phyloP scores from a whole-genome alignment of 2,888 invertebrate genomes.

The Penaeus monodon region DNA sequence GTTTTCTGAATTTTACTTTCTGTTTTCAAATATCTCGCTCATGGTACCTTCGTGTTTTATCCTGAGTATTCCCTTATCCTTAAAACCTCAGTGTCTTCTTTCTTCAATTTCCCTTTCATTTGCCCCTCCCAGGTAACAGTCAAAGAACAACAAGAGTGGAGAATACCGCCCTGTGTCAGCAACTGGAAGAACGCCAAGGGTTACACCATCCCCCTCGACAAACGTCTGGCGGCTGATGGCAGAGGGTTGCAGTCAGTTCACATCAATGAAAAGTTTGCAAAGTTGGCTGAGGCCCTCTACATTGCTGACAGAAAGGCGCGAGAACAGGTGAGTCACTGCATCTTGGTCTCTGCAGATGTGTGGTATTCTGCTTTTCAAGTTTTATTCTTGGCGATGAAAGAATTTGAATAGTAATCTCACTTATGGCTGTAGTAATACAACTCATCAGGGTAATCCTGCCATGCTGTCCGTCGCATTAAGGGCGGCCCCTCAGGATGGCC shows the following conservation, averaged over 20 bases:
- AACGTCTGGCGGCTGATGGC: constrained; percentile 97
- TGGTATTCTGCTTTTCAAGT: too few relatives aligned
- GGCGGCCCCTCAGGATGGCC: not conserved
- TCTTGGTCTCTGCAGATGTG: not conserved
- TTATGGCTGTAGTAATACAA: too few relatives aligned
- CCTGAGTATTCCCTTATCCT: not conserved
- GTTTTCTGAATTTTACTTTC: not conserved
- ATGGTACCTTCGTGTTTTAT: not conserved
- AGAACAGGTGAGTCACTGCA: constrained; percentile 50
- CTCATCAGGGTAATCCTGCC: too few relatives aligned
- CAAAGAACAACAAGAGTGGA: constrained; percentile 99
- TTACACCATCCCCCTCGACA: constrained; percentile 97
- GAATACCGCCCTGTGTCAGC: constrained; percentile 97
- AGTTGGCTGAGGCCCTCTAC: constrained; percentile 95
- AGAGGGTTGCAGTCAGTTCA: constrained; percentile 96
- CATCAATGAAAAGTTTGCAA: constrained; percentile 99
- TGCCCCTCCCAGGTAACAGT: constrained; percentile 78
- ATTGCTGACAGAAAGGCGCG: constrained; percentile 91
- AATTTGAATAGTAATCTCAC: too few relatives aligned
- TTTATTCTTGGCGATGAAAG: too few relatives aligned
- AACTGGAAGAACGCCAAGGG: constrained; percentile 99
- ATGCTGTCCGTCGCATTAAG: too few relatives aligned
- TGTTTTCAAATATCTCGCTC: not conserved
- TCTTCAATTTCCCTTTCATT: not conserved
- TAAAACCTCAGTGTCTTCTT: too few relatives aligned